Conservation (phyloP, 1,140 invertebrate species). For the Platorchestia sp. region DNA sequence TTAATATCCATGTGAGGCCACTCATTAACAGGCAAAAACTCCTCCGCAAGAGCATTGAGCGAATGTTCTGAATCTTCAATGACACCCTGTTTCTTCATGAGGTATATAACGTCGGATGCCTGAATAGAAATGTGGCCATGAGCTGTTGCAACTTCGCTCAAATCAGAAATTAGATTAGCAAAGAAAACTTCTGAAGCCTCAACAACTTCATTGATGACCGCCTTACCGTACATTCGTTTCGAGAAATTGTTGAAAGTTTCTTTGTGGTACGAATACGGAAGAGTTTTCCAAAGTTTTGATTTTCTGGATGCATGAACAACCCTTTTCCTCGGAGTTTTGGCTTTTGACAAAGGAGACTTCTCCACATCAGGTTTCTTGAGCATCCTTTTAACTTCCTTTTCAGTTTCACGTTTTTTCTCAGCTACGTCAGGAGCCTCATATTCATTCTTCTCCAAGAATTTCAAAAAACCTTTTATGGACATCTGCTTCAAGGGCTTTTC, state of each 20-base stretch:
- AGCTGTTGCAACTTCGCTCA: neutral
- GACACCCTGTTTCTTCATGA: slow-evolving; percentile 14
- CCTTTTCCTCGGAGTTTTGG: neutral
- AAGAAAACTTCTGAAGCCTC: slow-evolving; percentile 28
- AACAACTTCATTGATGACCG: neutral
- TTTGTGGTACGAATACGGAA: neutral
- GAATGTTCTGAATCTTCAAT: neutral
- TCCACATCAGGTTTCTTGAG: neutral
- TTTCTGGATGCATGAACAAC: neutral
- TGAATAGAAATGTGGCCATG: neutral
- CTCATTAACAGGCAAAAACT: slow-evolving; percentile 16
- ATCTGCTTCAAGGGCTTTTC: neutral
- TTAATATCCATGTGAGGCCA: neutral
- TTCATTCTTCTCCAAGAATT: neutral
- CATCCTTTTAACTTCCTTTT: neutral
- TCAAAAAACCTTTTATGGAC: neutral
- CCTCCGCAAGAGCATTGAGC: neutral
- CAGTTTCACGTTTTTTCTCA: neutral
- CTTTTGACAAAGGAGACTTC: neutral
- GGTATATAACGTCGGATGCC: neutral
- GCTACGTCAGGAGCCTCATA: neutral
- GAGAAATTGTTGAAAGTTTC: neutral
- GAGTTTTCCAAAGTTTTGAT: neutral
- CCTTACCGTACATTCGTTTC: neutral
- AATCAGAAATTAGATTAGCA: neutral